Conservation (phyloP, 2,888 invertebrate species). For the Malthinus flaveolus region DNA sequence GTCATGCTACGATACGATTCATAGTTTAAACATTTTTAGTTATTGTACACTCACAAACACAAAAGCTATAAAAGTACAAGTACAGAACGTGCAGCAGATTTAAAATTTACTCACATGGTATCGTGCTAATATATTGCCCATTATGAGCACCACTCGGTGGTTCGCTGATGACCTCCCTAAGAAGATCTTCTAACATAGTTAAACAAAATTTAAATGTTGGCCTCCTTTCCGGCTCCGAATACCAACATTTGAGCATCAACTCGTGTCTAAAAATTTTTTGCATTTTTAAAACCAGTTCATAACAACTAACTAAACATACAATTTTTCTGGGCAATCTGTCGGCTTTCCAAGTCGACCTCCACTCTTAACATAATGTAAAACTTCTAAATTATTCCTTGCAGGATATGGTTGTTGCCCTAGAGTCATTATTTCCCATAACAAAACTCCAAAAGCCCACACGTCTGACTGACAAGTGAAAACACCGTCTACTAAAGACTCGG, state of each 20-base stretch:
- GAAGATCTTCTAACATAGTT: conserved; percentile 60
- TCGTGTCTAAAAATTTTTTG: conserved; percentile 73
- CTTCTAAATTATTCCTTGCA: conserved; percentile 89
- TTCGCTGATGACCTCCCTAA: conserved; percentile 46
- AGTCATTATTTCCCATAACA: conserved; percentile 97
- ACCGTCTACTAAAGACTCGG: conserved; percentile 93
- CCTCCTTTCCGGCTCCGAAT: conserved; percentile 76
- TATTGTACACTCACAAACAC: no score
- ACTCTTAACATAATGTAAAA: conserved; percentile 83
- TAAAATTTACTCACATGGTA: conserved; percentile 49
- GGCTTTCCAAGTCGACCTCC: conserved; percentile 86
- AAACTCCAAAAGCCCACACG: conserved; percentile 93
- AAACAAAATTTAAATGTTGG: conserved; percentile 87
- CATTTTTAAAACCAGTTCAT: not conserved
- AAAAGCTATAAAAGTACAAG: not conserved
- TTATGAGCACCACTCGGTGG: conserved; percentile 53
- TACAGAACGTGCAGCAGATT: not conserved
- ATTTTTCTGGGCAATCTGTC: conserved; percentile 78
- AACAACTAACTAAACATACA: conserved; percentile 60
- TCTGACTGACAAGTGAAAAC: conserved; percentile 96
- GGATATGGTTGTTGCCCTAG: conserved; percentile 97
- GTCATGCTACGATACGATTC: not conserved
- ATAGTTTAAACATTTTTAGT: not conserved
- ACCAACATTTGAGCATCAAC: conserved; percentile 89
- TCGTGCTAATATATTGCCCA: conserved; percentile 56